Percentiles rank a stretch among this genome's conserved stretches.
These are phyloP conservation scores for Periophthalmus magnuspinnatus DNA, from an alignment of 2,797 vertebrate genomes.

Conservation along the genomic window DNA sequence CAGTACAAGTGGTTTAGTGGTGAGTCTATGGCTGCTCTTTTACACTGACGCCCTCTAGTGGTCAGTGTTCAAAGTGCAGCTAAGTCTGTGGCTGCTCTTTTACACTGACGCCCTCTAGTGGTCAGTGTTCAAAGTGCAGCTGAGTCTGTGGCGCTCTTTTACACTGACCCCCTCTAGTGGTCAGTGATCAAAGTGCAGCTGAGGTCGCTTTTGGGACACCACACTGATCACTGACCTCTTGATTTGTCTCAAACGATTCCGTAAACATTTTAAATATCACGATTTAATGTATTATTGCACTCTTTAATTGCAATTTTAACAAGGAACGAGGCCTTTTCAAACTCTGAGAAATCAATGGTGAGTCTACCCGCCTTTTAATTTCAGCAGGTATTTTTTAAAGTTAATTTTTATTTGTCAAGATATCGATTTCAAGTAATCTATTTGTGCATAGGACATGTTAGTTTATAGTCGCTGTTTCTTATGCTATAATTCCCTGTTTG, in stretches of 20 bases:
- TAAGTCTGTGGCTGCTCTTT: no score
- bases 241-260: neutral
- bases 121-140: no score
- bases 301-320: neutral
- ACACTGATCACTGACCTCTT: conserved; percentile 10
- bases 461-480: neutral
- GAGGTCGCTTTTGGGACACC: neutral
- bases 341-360: neutral
- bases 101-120: no score
- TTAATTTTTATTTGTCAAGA: neutral
- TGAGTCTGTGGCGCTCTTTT: no score
- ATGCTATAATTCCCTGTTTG: neutral
- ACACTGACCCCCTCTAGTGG: conserved; percentile 11
- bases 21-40: no score
- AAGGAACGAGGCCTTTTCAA: neutral
- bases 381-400: no score
- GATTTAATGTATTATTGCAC: neutral
- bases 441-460: neutral
- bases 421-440: neutral
- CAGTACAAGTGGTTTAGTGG: no score
- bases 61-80: no score
- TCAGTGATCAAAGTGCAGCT: neutral
- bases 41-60: no score
- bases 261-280: neutral
- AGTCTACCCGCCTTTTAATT: neutral